Evolutionary conservation across 2,113 vertebrate species (phyloP).

Genomic region (Pagrus major): DNA sequence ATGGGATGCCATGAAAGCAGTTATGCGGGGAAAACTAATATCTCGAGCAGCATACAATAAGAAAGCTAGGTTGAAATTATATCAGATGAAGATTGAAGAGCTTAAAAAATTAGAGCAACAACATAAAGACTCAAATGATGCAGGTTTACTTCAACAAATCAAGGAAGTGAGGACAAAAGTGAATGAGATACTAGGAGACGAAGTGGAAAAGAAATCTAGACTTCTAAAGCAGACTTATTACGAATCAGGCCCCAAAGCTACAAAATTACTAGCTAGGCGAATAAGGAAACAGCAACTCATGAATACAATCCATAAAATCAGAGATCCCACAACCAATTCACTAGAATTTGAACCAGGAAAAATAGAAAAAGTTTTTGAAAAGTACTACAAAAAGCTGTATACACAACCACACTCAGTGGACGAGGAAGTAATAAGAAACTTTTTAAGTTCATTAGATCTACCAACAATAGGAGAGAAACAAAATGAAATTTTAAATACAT

Average conservation of each 20-base stretch:
- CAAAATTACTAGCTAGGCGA: not conserved
- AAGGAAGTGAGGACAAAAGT: not conserved
- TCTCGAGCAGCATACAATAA: not conserved
- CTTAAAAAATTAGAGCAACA: not conserved
- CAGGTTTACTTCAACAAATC: not conserved
- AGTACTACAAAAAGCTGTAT: not conserved
- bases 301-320: not conserved
- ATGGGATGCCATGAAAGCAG: not conserved
- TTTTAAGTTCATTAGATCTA: not conserved
- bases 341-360: not conserved
- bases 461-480: not conserved
- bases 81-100: not conserved
- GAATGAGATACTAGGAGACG: not conserved
- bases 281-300: not conserved
- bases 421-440: no score
- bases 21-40: not conserved
- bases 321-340: not conserved
- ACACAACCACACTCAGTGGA: no score
- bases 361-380: not conserved
- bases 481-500: not conserved
- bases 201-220: not conserved
- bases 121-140: not conserved
- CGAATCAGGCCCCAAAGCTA: not conserved
- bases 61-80: not conserved
- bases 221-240: not conserved